A percentile compares a stretch with the other conserved stretches of the same genome.
Conservation (phyloP, 2,113 vertebrate species). For the Onychostoma macrolepis region DNA sequence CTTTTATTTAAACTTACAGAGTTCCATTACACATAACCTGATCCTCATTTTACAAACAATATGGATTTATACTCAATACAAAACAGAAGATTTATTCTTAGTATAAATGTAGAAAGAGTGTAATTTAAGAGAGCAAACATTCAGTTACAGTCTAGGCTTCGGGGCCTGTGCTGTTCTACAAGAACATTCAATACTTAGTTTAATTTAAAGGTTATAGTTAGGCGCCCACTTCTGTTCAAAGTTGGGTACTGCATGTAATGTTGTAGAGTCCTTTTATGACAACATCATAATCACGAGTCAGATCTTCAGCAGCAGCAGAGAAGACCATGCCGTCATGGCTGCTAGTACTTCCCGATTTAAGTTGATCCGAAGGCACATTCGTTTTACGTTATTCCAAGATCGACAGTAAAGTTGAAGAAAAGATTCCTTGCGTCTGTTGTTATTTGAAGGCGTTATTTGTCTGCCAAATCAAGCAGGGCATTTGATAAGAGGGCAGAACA, state of each 20-base stretch:
- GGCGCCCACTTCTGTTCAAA: not conserved
- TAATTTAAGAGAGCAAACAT: too few species aligned
- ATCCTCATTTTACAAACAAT: too few species aligned
- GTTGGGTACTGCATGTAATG: not conserved
- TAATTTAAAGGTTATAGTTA: not conserved
- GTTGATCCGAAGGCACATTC: not conserved
- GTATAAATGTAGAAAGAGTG: too few species aligned
- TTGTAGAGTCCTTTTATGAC: not conserved
- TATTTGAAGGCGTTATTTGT: not conserved
- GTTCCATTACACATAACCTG: too few species aligned
- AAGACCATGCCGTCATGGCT: not conserved
- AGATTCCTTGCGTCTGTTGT: too few species aligned
- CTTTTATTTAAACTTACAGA: too few species aligned
- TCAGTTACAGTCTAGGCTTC: too few species aligned
- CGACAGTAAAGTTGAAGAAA: too few species aligned
- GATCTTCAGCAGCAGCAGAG: not conserved
- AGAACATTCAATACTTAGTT: not conserved
- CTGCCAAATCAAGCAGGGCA: not conserved
- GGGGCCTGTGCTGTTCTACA: not conserved
- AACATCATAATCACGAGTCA: not conserved
- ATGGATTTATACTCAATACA: too few species aligned
- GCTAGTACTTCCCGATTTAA: not conserved
- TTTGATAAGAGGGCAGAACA: not conserved
- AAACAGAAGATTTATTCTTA: too few species aligned
- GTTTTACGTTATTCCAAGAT: not conserved